Base-by-base conservation (phyloP, 2,888 invertebrate species). In the Rotaria socialis region DNA sequence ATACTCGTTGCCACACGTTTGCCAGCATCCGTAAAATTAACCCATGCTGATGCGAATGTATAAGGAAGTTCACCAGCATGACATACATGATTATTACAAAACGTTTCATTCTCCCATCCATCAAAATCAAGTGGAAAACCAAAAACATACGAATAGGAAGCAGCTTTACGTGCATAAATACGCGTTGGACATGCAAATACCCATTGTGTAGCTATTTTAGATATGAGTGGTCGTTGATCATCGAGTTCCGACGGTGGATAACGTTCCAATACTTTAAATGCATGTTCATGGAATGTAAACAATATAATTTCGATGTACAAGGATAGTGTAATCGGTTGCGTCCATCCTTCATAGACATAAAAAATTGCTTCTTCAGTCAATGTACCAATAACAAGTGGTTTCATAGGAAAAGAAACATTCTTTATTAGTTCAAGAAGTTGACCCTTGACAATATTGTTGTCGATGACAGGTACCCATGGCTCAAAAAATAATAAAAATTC, bases 401-500 rank as follows among this genome's bases (percentile, higher is more conserved):
- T 89, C 11, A 88, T 85, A 84, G 84, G 84, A 55, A 88, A 86
- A 50, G 87, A 47, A 2, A 88, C 88, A 16, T 87, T 86, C 0
- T 85, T 11, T 27, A 87, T 85, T 0, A 89, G 87, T 8, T 88
- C 88, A n/a, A 89, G 84, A 0, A 89, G 88, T 80, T 89, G 89
- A n/a, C 88, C 87, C 24, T 88, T 87, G 1, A 90, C 88, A 19
- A 89, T 85, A 2, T 88, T 85, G 1, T 89, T 89, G 85, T 90
- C 89, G 11, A 90, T 88, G 75, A 88, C 88, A 1, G 90, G 90
- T 11, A 89, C 89, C 86, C 89, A 88, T 8, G 89, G 89, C 84
- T 90, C 90, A 85, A 90, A 90, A 67, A 89, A 88, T 56, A 89
- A 89, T 24, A 89, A 87, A 35, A 89, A 87, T 80, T 89, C 89